Base-by-base conservation (phyloP, 1,140 invertebrate species). In the Nixonia krombeini region DNA sequence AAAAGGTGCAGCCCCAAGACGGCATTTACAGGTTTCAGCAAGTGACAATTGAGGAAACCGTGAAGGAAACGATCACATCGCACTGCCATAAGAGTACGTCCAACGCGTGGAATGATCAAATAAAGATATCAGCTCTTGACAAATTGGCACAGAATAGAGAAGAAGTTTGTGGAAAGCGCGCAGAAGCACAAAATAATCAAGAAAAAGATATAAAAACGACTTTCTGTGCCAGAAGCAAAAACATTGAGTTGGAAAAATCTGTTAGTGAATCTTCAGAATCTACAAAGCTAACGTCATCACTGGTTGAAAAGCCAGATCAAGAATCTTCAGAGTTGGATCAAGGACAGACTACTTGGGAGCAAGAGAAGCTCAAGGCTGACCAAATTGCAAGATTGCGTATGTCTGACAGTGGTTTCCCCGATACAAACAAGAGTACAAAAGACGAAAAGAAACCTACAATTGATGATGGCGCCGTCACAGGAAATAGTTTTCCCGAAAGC, bases 351-450 rank as follows among this genome's bases (percentile, higher is more conserved):
- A 83, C 80, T 1, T 83, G 82, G 81, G 82, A 84, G 47, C 76
- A 82, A 21, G 79, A 84, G 17, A 84, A 84, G 57, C 73, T 80
- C 0, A 82, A 84, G 46, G 81, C 79, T 31, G 80, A 83, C 57
- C 75, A 78, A 45, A 57, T 82, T 4, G 80, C 78, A 0, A 79
- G 78, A 33, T 51, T 83, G 25, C 68, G 74, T 35, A 58, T 74
- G 17, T 50, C 74, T 2, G 79, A 83, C 28, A 71, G 53, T 31
- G 63, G 35, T 29, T 63, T 52, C 16, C 10, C 46, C 8, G 66
- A 64, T 16, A 10, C 37, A 16, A 28, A 29, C 25, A 58, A 46
- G 41, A 58, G 42, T n/a, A 18, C 28, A 13, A 35, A 13, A 72
- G 75, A 59, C 13, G 8, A n/a, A n/a, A n/a, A n/a, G n/a, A n/a